Conservation (phyloP, 2,113 vertebrate species). For the Phyllopteryx taeniolatus region DNA sequence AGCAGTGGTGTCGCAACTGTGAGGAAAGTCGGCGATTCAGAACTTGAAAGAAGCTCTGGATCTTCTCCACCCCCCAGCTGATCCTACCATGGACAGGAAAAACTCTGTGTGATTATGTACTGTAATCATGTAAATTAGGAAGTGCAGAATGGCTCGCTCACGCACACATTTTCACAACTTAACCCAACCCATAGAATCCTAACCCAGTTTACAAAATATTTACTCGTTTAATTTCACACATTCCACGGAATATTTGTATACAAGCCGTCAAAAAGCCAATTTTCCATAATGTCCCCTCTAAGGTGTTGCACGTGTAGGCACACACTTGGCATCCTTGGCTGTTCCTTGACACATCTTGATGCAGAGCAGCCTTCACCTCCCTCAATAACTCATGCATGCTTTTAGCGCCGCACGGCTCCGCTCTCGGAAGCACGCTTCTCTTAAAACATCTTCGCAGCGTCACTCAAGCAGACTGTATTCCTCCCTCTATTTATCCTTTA, state of each 20-base stretch:
- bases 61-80: too few species aligned
- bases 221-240: not conserved
- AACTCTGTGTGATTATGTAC: too few species aligned
- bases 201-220: not conserved
- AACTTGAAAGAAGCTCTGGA: too few species aligned
- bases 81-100: too few species aligned
- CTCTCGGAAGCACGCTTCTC: constrained; percentile 23
- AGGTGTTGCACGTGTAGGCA: not conserved
- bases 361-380: constrained; percentile 25
- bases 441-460: constrained; percentile 17
- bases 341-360: constrained; percentile 9
- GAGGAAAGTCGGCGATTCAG: too few species aligned
- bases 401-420: constrained; percentile 32
- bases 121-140: too few species aligned
- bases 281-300: not conserved
- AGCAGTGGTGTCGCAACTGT: too few species aligned
- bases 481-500: constrained; percentile 12
- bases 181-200: too few species aligned
- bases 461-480: constrained; percentile 11
- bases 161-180: too few species aligned
- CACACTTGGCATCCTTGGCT: constrained; percentile 4
- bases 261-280: not conserved
- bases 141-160: too few species aligned
- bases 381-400: constrained; percentile 54
- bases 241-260: constrained; percentile 4